A percentile compares a stretch with the other conserved stretches of the same genome.
Evolutionary conservation across 1,140 invertebrate species (phyloP).

Genomic region (Pseudomyrmex dendroicus): DNA sequence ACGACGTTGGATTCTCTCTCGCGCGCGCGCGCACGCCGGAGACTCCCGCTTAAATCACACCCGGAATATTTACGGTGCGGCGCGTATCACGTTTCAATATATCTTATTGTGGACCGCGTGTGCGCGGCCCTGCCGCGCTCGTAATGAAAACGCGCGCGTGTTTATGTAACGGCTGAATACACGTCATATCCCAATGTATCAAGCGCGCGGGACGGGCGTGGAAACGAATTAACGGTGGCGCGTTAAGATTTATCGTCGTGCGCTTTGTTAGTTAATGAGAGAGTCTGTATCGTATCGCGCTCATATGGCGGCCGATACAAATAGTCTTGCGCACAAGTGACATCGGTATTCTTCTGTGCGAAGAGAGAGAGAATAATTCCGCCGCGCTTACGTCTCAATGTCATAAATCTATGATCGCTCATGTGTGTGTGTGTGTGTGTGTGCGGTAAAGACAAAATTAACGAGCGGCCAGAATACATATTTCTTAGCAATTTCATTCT

Average conservation of each 20-base stretch:
- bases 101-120: conserved; percentile 70
- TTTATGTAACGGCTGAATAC: conserved; percentile 67
- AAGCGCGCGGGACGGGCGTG: conserved; percentile 14
- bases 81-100: conserved; percentile 75
- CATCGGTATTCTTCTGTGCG: conserved; percentile 43
- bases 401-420: conserved; percentile 45
- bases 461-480: neutral
- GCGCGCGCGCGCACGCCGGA: neutral
- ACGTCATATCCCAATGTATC: conserved; percentile 67
- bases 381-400: conserved; percentile 53
- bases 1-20: conserved; percentile 65
- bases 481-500: conserved; percentile 17
- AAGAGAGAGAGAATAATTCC: conserved; percentile 1
- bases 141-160: conserved; percentile 66
- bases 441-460: conserved; percentile 13
- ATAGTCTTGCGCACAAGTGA: conserved; percentile 28
- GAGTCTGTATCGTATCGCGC: conserved; percentile 21
- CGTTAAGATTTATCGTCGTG: conserved; percentile 56
- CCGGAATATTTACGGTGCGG: conserved; percentile 73
- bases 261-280: conserved; percentile 51
- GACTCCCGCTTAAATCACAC: conserved; percentile 71
- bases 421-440: no score
- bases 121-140: conserved; percentile 43
- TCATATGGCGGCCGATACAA: conserved; percentile 38
- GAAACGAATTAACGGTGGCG: conserved; percentile 48